A percentile compares a stretch with the other conserved stretches of the same genome.
phyloP scores from a whole-genome alignment of 2,888 invertebrate species.

The Ophion ellenae region DNA sequence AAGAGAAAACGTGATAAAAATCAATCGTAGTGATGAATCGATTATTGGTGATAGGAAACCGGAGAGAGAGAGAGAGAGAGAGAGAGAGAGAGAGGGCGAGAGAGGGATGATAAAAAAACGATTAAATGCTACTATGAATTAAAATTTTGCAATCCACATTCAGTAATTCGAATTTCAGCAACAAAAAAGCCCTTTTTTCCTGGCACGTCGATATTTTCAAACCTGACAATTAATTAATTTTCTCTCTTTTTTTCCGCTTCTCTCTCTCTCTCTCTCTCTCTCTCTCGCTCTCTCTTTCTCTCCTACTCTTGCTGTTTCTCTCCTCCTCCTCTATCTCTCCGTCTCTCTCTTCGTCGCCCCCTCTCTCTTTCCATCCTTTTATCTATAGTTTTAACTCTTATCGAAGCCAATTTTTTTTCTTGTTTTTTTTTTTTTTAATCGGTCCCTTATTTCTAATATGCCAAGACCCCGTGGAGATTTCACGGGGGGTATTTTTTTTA shows the following conservation, averaged over 20 bases:
- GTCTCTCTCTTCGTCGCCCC: slow-evolving; percentile 29
- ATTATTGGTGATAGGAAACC: neutral
- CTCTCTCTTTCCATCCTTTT: slow-evolving; percentile 56
- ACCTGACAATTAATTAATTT: slow-evolving; percentile 1
- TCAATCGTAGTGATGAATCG: slow-evolving; percentile 4
- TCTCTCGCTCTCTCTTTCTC: slow-evolving; percentile 14
- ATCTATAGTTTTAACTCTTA: slow-evolving; percentile 63
- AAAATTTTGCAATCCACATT: neutral
- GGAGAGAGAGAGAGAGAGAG: slow-evolving; percentile 22
- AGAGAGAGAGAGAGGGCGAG: neutral
- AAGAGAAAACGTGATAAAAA: slow-evolving; percentile 15
- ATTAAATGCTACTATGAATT: slow-evolving; percentile 24
- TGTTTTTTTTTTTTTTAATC: slow-evolving; percentile 63
- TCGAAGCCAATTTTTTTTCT: slow-evolving; percentile 51
- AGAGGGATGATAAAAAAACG: neutral
- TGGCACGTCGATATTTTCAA: slow-evolving; percentile 15
- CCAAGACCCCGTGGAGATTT: slow-evolving; percentile 77
- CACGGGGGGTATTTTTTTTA: slow-evolving; percentile 76
- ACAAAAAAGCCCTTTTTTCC: neutral
- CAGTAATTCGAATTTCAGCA: neutral
- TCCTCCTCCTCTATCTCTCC: slow-evolving; percentile 36
- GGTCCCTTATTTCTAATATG: slow-evolving; percentile 77
- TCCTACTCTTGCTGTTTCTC: slow-evolving; percentile 10
- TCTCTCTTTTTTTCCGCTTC: slow-evolving; percentile 3
- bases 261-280: slow-evolving; percentile 25